These are phyloP conservation scores for Drosophila mayri DNA, from an alignment of 1,140 invertebrate species.

Conservation along the genomic window DNA sequence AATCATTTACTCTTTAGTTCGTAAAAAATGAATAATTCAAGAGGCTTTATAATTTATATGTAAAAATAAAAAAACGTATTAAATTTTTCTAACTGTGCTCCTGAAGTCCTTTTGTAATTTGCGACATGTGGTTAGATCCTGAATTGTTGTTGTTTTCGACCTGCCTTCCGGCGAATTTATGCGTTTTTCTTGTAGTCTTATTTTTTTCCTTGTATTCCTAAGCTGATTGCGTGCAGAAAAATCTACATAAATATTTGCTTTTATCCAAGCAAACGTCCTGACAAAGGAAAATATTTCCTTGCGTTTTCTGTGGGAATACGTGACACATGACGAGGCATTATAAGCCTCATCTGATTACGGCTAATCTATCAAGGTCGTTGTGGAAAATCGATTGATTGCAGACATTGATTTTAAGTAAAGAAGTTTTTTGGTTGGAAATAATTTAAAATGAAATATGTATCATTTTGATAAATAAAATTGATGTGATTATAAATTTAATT, in stretches of 20 bases:
- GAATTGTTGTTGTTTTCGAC: constrained; percentile 3
- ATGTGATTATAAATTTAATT: background rate
- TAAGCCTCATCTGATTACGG: constrained; percentile 30
- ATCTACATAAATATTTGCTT: constrained; percentile 66
- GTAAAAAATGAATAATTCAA: too few species aligned
- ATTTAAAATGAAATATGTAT: background rate
- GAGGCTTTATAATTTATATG: background rate
- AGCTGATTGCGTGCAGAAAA: constrained; percentile 57
- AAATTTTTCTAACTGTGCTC: constrained; percentile 1
- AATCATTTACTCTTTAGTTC: too few species aligned
- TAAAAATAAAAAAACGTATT: too few species aligned
- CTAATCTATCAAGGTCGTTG: constrained; percentile 25
- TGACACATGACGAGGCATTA: constrained; percentile 19
- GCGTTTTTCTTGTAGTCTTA: constrained; percentile 22
- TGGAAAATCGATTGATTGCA: constrained; percentile 14
- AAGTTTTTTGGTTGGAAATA: background rate
- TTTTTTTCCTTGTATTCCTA: constrained; percentile 19
- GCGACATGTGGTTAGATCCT: constrained; percentile 22
- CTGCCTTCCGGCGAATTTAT: constrained; percentile 40
- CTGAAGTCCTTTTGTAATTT: constrained; percentile 6
- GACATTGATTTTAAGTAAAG: constrained; percentile 13
- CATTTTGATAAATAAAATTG: too few species aligned
- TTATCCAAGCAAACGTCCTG: constrained; percentile 19
- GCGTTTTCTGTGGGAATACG: constrained; percentile 4
- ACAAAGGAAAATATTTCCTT: constrained; percentile 21